Base-by-base conservation (phyloP, 2,888 invertebrate species). In the Heteromyza rotundicornis region DNA sequence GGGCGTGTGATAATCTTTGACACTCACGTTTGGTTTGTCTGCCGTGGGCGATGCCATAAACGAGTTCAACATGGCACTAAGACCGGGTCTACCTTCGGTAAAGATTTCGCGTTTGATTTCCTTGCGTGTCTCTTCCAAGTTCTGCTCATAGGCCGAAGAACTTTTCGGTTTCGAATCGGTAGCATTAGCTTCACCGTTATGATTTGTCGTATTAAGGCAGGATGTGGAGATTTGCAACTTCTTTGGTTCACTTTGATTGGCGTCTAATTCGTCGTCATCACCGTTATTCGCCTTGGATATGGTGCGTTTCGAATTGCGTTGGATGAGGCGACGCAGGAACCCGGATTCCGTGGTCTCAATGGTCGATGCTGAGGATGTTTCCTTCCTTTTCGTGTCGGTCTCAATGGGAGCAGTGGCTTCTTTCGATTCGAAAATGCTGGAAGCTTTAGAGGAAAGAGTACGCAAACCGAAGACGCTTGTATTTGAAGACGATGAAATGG, bases 221-320 rank as follows among this genome's bases (percentile, higher is more conserved):
- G 72, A 73, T 2, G 68, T 70, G 7, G 76, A 73, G 20, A 76
- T 74, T 66, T 78, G 78, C 32, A 75, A 52, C 64, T 80, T 80
- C 66, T 78, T 79, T 62, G 75, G 73, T 64, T 73, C 70, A n/a
- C 73, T 79, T 61, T 71, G 71, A 58, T 71, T 74, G n/a, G 66
- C 79, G 40, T 81, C 80, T 12, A 67, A 7, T 8, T 17, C 7
- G 23, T 79, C 80, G 63, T 85, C 74, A 2, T 70, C 49, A 2
- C 68, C 71, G 1, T 70, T 71, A 5, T 66, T 72, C 8, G 80
- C 77, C 62, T 87, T 85, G 70, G 89, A 88, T 64, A 89, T 88
- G 78, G 90, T 90, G 76, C 90, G 90, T 27, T 89, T 90, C 59
- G 90, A 91, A 71, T 89, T 88, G 69, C 91, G 86, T 44, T 89